A percentile compares a stretch with the other conserved stretches of the same genome.
Conservation (phyloP, 2,797 vertebrate species). For the Rousettus madagascariensis region DNA sequence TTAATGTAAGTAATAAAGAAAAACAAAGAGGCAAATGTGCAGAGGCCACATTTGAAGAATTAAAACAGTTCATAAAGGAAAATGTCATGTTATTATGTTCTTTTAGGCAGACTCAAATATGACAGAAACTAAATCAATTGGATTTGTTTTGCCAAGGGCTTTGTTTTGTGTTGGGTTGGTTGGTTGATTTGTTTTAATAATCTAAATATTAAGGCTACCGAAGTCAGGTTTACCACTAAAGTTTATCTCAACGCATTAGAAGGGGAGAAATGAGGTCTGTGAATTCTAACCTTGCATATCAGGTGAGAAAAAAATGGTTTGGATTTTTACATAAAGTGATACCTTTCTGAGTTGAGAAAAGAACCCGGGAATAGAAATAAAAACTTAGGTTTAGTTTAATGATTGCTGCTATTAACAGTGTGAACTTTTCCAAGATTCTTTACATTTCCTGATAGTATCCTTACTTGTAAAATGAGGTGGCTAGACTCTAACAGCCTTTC, state of each 20-base stretch:
- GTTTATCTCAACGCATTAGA: not conserved
- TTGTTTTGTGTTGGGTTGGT: not conserved
- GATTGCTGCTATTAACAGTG: not conserved
- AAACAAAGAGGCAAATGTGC: conserved; percentile 6
- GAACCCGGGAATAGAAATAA: conserved; percentile 4
- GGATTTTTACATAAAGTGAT: conserved; percentile 37
- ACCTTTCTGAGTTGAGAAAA: not conserved
- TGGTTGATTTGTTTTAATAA: conserved; percentile 25
- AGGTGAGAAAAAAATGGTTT: conserved; percentile 37
- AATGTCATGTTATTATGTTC: not conserved
- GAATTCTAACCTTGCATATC: not conserved
- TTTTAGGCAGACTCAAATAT: conserved; percentile 5
- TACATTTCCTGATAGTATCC: not conserved
- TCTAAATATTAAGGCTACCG: not conserved
- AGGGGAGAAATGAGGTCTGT: not conserved
- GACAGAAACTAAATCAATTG: not conserved
- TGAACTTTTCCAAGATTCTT: conserved; percentile 37
- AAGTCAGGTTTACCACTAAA: conserved; percentile 30
- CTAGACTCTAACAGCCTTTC: not conserved
- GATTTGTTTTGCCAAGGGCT: not conserved
- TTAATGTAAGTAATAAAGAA: not conserved
- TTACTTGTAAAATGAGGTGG: not conserved
- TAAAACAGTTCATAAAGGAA: not conserved
- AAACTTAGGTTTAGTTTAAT: not conserved
- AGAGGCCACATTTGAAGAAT: conserved; percentile 22